Conservation (phyloP, 2,797 vertebrate genomes). For the Brachyalestes nurse region DNA sequence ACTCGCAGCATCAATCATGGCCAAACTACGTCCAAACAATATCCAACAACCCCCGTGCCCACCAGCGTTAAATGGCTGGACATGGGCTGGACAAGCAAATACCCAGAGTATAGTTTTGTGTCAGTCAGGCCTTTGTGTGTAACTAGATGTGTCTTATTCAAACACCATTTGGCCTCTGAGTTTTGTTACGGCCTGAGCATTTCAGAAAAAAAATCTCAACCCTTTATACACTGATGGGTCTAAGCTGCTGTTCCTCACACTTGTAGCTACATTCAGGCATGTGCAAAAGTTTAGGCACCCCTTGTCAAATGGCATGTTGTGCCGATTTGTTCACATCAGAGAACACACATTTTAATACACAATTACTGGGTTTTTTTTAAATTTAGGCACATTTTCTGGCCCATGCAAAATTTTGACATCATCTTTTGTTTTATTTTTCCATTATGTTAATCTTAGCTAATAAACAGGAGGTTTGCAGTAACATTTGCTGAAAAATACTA, state of each 20-base stretch:
- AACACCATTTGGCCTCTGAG: conserved; percentile 21
- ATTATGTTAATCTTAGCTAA: too few species aligned
- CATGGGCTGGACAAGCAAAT: conserved; percentile 35
- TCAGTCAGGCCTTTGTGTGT: conserved; percentile 34
- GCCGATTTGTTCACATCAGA: too few species aligned
- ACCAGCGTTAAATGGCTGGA: conserved; percentile 25
- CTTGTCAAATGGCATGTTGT: too few species aligned
- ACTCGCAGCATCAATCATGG: conserved; percentile 76
- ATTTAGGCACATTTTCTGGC: too few species aligned
- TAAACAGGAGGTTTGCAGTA: too few species aligned
- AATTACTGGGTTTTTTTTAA: too few species aligned
- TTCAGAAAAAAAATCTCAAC: background rate
- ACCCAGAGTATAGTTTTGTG: conserved; percentile 33
- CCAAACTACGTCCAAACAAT: conserved; percentile 62
- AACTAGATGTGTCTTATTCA: conserved; percentile 19
- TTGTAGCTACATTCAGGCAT: background rate
- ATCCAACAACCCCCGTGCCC: conserved; percentile 51
- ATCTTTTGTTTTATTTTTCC: too few species aligned
- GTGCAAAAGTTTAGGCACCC: too few species aligned
- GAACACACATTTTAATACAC: too few species aligned
- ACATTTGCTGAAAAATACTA: too few species aligned
- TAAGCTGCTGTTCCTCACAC: background rate
- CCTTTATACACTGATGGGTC: background rate
- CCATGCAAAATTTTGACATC: too few species aligned
- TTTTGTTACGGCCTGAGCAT: conserved; percentile 1